These are phyloP conservation scores for Styela plicata DNA, from an alignment of 23 tunicate species.

Conservation along the genomic window DNA sequence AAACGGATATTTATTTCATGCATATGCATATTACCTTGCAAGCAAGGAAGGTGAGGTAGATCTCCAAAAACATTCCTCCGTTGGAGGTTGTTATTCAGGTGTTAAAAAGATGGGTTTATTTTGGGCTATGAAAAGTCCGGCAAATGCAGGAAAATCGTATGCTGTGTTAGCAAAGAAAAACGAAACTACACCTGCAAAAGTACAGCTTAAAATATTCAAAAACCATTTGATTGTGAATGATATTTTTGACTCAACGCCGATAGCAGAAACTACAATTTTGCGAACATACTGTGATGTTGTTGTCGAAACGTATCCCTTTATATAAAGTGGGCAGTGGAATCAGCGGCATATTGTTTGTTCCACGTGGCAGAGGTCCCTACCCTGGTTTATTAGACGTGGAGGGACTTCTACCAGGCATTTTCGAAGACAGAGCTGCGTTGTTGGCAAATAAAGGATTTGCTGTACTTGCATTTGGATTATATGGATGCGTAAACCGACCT, in stretches of 20 bases:
- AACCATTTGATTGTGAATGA: not conserved
- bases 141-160: not conserved
- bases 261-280: not conserved
- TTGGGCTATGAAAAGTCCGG: not conserved
- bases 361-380: not conserved
- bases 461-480: not conserved
- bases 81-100: not conserved
- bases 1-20: not conserved
- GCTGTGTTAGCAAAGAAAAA: not conserved
- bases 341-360: constrained; percentile 1
- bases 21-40: not conserved
- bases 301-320: constrained; percentile 8
- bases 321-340: not conserved
- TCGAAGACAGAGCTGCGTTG: not conserved
- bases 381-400: not conserved
- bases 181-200: not conserved
- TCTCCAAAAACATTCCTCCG: not conserved
- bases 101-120: constrained; percentile 1
- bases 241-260: not conserved
- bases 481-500: not conserved
- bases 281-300: not conserved
- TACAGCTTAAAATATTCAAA: not conserved
- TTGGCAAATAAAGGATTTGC: not conserved
- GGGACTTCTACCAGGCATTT: not conserved
- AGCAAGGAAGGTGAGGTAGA: not conserved